Percentiles rank a stretch among this genome's conserved stretches.
Evolutionary conservation across 2,797 vertebrate genomes (phyloP).

Genomic region (Acomys russatus): DNA sequence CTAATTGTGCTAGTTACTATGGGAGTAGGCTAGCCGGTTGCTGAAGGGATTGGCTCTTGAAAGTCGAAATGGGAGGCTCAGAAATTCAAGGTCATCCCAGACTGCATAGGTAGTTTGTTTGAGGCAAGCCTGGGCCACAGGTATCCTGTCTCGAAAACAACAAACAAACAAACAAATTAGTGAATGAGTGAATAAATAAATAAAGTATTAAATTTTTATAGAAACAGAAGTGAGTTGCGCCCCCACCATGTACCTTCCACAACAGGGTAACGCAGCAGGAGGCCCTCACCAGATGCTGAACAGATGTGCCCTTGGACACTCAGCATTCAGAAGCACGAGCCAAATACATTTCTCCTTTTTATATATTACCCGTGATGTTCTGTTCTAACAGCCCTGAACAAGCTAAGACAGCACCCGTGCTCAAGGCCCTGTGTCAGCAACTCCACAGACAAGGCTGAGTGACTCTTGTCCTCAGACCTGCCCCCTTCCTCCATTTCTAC

Average conservation of each 20-base stretch:
- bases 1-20: not conserved
- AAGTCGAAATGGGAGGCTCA: not conserved
- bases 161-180: not conserved
- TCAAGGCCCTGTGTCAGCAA: not conserved
- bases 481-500: not conserved
- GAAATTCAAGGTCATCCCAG: not conserved
- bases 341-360: not conserved
- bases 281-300: not conserved
- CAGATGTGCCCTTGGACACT: not conserved
- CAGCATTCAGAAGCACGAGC: not conserved
- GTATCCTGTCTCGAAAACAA: not conserved
- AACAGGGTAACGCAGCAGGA: not conserved
- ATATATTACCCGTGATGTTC: not conserved
- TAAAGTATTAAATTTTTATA: not conserved
- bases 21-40: not conserved
- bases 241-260: not conserved
- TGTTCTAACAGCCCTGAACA: not conserved
- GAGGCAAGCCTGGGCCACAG: not conserved
- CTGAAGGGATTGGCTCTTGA: not conserved
- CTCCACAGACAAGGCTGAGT: not conserved
- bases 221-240: not conserved
- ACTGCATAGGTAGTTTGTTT: not conserved
- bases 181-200: not conserved
- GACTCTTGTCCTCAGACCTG: not conserved
- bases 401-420: not conserved